Evolutionary conservation across 2,113 vertebrate genomes (phyloP), one percentile per base, ranked within the genome.

Genomic region (Actenoides lindsayi): DNA sequence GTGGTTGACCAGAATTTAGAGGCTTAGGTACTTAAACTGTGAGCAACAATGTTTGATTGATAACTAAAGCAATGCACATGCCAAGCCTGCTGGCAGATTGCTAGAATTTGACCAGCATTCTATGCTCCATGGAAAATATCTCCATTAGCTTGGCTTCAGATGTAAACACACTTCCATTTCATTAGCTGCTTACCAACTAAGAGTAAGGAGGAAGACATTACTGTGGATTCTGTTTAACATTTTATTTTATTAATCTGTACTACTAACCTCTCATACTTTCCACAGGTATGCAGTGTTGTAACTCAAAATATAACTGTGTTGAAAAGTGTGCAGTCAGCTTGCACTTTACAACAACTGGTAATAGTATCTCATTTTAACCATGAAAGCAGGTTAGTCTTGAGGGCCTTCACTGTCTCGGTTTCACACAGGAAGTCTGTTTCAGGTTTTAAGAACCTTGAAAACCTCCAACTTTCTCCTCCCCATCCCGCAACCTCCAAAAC

Each of bases 101-200:
- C 73, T 87, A 79, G 67, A 83, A 71, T 83, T 67, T 80, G 68
- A 60, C 57, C 1, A 2, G 62, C 23, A 33, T 70, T 78, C 39
- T 56, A 50, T 51, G 56, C 67, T 79, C 20, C 1, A 0, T 63
- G 62, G 71, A 83, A 91, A 82, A 53, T 79, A 89, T 16, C 23
- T 46, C 46, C 27, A 15, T 41, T 57, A 79, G 51, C 51, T 71
- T 51, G 53, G 33, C 46, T 86, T 79, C 56, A 83, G 51, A 79
- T 63, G n/a, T 57, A 96, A 93, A 91, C 37, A 80, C 41, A 35
- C 7, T 85, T 82, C 35, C 25, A 39, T 67, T 82, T 65, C 70
- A 50, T 56, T 54, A 81, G 60, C 65, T 78, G 65, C 56, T 77
- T 54, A 81, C 13, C 1, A 9, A 28, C 27, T 82, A 74, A 78